Percentiles rank a stretch among this genome's conserved stretches.
phyloP scores from a whole-genome alignment of 2,113 vertebrate genomes.

The Chloebia gouldiae region DNA sequence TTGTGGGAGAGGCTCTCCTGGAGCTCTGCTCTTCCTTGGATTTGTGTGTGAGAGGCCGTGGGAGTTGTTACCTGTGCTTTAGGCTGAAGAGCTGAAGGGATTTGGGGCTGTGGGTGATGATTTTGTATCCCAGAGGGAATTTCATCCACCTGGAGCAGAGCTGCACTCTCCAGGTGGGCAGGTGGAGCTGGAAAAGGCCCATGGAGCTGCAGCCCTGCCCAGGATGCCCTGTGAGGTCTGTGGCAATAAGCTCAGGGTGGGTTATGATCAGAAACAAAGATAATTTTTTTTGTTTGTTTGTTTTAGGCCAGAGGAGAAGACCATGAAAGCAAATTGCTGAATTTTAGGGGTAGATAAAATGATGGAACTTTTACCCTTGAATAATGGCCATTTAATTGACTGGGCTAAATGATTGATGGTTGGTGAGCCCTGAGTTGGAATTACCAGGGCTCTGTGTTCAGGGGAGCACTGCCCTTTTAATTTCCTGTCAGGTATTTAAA shows the following conservation, averaged over 20 bases:
- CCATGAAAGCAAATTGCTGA: not conserved
- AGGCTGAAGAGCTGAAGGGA: not conserved
- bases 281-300: not conserved
- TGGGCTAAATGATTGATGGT: conserved; percentile 43
- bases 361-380: not conserved
- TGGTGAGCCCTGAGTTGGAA: conserved; percentile 23
- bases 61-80: not conserved
- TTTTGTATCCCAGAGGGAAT: not conserved
- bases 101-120: not conserved
- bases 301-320: not conserved
- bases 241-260: not conserved
- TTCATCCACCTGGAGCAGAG: not conserved
- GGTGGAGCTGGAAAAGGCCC: not conserved
- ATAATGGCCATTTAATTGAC: conserved; percentile 32
- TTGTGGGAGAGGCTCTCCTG: not conserved
- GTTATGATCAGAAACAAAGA: not conserved
- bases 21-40: not conserved
- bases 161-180: not conserved
- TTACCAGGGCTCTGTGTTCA: not conserved
- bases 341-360: not conserved
- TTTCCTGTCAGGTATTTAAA: conserved; percentile 40
- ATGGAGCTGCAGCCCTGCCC: not conserved
- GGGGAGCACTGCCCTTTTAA: conserved; percentile 48
- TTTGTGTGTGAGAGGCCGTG: not conserved
- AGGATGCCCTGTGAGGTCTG: not conserved